phyloP scores from a whole-genome alignment of 2,113 vertebrate species.

The Glaucomys volans region DNA sequence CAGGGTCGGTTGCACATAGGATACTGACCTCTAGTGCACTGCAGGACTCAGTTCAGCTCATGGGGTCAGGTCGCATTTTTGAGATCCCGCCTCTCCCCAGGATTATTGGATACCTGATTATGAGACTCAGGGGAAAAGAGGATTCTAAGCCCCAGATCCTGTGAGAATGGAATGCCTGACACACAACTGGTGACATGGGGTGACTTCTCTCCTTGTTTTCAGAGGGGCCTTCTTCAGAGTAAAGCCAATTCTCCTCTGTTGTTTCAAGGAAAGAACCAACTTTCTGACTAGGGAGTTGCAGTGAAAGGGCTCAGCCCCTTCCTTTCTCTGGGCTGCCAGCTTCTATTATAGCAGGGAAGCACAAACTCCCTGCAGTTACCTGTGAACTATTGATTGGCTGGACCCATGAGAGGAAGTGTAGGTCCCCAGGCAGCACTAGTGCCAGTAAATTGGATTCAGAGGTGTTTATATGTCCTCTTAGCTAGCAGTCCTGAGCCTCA shows the following conservation, averaged over 20 bases:
- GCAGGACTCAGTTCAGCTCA: neutral
- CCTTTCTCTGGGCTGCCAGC: neutral
- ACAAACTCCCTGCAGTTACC: neutral
- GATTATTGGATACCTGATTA: neutral
- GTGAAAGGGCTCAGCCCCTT: rapidly evolving
- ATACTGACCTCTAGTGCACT: neutral
- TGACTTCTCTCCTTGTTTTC: neutral
- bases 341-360: neutral
- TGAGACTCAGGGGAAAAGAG: neutral
- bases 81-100: neutral
- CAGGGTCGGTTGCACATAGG: neutral
- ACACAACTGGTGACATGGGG: neutral
- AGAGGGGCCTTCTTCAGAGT: neutral
- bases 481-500: neutral
- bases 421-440: neutral
- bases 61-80: neutral
- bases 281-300: neutral
- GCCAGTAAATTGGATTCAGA: neutral
- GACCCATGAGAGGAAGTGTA: rapidly evolving
- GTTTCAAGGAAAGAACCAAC: neutral
- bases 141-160: neutral
- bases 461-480: neutral
- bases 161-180: neutral
- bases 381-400: neutral
- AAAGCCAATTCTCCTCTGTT: neutral